These are phyloP conservation scores for Baryphthengus martii DNA, from an alignment of 2,113 vertebrate genomes.

Conservation along the genomic window DNA sequence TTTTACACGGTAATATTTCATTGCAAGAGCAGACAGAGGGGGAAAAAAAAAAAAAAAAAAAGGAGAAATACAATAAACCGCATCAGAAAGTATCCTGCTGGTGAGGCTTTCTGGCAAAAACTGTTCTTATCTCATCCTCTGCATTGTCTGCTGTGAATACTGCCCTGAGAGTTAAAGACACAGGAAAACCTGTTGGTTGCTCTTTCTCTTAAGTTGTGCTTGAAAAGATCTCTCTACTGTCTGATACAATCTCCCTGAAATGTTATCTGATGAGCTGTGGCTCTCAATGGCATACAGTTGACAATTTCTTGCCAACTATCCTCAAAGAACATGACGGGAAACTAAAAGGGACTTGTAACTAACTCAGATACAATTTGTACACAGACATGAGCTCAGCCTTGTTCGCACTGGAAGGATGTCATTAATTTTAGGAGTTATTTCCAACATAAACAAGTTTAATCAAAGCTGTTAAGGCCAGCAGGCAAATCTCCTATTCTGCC, in stretches of 20 bases:
- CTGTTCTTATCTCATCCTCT: background rate
- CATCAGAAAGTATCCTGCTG: constrained; percentile 3
- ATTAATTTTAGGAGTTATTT: background rate
- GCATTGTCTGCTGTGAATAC: background rate
- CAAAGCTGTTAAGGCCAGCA: background rate
- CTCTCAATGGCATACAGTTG: background rate
- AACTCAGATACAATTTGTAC: background rate
- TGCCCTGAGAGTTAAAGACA: background rate
- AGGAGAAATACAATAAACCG: background rate
- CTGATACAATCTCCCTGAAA: background rate
- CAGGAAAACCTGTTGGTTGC: background rate
- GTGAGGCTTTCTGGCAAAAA: background rate
- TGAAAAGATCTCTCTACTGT: background rate
- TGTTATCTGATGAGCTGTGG: background rate
- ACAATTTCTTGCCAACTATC: background rate
- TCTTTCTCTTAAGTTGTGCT: background rate
- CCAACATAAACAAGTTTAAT: background rate
- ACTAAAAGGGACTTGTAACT: background rate
- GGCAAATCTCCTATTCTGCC: background rate
- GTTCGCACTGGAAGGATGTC: background rate
- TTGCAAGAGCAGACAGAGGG: background rate
- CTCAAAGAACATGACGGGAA: background rate
- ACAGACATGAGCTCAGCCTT: background rate
- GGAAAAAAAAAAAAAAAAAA: background rate
- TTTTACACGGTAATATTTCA: background rate